Evolutionary conservation across 1,140 invertebrate genomes (phyloP), one percentile per base, ranked within the genome.

Genomic region (Hestina assimilis): DNA sequence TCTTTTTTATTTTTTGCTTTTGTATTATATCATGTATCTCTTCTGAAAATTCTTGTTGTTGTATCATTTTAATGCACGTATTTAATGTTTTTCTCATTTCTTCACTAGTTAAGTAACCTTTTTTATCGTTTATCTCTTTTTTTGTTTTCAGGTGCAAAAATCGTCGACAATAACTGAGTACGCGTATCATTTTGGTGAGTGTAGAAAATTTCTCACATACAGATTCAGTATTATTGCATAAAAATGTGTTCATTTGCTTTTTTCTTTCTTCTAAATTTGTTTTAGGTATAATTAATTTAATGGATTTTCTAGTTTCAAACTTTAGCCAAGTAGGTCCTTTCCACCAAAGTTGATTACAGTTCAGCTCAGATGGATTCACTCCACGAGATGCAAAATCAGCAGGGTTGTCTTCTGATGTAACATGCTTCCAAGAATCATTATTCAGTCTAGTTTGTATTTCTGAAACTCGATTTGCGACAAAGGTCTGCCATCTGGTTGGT

Each of bases 301-400:
- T 26, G 5, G 41, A 46, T 8, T 17, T 50, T 9, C 20, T 20
- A 28, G 11, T 55, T 19, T 56, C 5, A 23, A 2, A 15, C 23
- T 14, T 23, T 7, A 51, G 33, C 12, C 35, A 51, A 15, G n/a
- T 6, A 50, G 65, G 65, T 11, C 62, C 63, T 28, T 14, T 59
- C 63, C 63, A 60, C 62, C 66, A 65, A 24, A 21, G 12, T 8
- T 64, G 26, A 12, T 50, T 12, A 24, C 24, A n/a, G n/a, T 6
- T 31, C 6, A 69, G 43, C 14, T 69, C 59, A 6, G 14, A 12
- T 12, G 63, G 31, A 40, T 52, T 19, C 0, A 81, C 15, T 0
- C 84, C 82, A 24, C 85, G 61, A 15, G 83, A 75, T 4, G 75
- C 80, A 17, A 68, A 58, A 50, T 87, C 83, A 8, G 74, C 79